Evolutionary conservation across 2,888 invertebrate species (phyloP).

Genomic region (Andrena bucephala): DNA sequence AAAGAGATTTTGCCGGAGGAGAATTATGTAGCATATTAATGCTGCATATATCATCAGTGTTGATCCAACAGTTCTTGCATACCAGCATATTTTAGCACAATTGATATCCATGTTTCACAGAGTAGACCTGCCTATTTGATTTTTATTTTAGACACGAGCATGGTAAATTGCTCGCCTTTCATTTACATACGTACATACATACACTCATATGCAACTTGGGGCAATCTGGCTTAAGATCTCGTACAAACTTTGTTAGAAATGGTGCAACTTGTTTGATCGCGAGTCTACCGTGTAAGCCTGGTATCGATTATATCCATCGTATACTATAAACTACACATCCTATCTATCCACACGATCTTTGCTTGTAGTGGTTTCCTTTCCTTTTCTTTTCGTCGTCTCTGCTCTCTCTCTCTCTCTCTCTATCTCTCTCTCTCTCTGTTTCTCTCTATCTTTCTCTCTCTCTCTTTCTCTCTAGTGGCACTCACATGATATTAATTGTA

Average conservation of each 20-base stretch:
- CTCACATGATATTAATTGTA: conserved; percentile 9
- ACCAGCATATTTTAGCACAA: conserved; percentile 60
- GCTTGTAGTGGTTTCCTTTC: not conserved
- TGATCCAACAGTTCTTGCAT: conserved; percentile 57
- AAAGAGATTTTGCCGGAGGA: conserved; percentile 52
- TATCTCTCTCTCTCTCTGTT: no score
- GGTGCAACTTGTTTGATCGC: not conserved
- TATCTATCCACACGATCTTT: conserved; percentile 38
- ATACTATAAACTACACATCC: conserved; percentile 48
- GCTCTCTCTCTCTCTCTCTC: not conserved
- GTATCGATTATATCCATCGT: conserved; percentile 43
- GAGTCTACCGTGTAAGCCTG: conserved; percentile 58
- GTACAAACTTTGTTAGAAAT: conserved; percentile 11
- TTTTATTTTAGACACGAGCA: conserved; percentile 5
- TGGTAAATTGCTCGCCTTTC: not conserved
- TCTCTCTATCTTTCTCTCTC: not conserved
- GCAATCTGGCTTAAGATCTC: conserved; percentile 1
- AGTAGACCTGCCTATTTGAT: conserved; percentile 49
- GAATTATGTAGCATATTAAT: conserved; percentile 65
- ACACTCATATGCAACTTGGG: not conserved
- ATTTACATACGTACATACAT: conserved; percentile 3
- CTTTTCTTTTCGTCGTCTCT: not conserved
- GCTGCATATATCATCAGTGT: conserved; percentile 57
- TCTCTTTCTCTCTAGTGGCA: conserved; percentile 26
- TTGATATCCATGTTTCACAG: conserved; percentile 67